Conservation (phyloP, 2,113 vertebrate species). For the Gasterosteus aculeatus region DNA sequence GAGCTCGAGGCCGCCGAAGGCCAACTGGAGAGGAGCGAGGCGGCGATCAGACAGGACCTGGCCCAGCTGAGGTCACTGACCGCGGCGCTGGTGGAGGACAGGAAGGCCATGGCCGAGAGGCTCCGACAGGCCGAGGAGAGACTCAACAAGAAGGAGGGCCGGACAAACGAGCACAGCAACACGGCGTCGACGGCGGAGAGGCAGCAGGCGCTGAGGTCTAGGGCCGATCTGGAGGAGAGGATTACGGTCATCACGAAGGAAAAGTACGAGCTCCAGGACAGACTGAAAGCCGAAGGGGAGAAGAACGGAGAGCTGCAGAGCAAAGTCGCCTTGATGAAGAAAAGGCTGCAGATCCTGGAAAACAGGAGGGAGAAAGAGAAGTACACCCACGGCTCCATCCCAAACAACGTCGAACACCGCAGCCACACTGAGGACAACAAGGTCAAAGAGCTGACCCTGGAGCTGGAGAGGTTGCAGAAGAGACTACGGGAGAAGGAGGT, state of each 20-base stretch:
- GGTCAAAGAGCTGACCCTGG: constrained; percentile 92
- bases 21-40: constrained; percentile 90
- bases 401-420: constrained; percentile 69
- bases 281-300: constrained; percentile 89
- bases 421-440: constrained; percentile 92
- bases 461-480: constrained; percentile 89
- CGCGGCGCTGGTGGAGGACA: constrained; percentile 93
- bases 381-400: constrained; percentile 76
- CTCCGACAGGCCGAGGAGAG: constrained; percentile 92
- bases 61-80: constrained; percentile 93
- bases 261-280: constrained; percentile 88
- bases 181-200: constrained; percentile 88
- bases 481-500: constrained; percentile 91
- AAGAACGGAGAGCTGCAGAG: constrained; percentile 89
- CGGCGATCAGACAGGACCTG: constrained; percentile 90
- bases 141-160: constrained; percentile 81
- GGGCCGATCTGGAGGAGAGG: constrained; percentile 91
- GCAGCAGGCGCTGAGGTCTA: constrained; percentile 87
- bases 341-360: constrained; percentile 90
- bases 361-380: constrained; percentile 88
- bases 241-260: constrained; percentile 86
- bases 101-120: constrained; percentile 92
- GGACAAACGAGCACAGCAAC: constrained; percentile 90
- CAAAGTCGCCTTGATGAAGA: constrained; percentile 88
- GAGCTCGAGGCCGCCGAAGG: constrained; percentile 89